Evolutionary conservation across 2,888 invertebrate species (phyloP).

Genomic region (Penaeus monodon): DNA sequence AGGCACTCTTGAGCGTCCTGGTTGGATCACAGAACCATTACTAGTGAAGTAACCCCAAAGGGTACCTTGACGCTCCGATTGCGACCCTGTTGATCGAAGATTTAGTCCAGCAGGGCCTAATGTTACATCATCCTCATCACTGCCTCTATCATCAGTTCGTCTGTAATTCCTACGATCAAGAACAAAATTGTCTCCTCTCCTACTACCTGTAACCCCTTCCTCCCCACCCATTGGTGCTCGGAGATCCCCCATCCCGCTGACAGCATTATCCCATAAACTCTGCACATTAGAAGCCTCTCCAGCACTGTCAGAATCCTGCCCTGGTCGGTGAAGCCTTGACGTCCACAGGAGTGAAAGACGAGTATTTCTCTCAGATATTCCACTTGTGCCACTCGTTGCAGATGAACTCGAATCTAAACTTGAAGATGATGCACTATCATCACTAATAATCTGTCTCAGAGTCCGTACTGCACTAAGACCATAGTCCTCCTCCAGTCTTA

Average conservation of each 20-base stretch:
- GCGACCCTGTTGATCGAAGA: conserved; percentile 16
- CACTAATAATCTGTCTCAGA: conserved; percentile 52
- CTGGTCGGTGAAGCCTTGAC: conserved; percentile 53
- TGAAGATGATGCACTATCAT: conserved; percentile 62
- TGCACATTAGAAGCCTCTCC: conserved; percentile 36
- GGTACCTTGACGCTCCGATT: conserved; percentile 16
- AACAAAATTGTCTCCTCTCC: conserved; percentile 16
- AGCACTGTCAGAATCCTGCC: conserved; percentile 47
- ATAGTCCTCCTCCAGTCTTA: conserved; percentile 24
- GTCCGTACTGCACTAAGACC: conserved; percentile 21
- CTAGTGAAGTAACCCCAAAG: conserved; percentile 14
- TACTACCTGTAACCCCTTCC: conserved; percentile 2
- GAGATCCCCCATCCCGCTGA: conserved; percentile 1
- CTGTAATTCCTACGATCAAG: conserved; percentile 22
- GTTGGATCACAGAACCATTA: conserved; percentile 6
- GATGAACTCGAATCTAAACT: conserved; percentile 56
- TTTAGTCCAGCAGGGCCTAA: background rate
- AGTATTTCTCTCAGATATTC: conserved; percentile 55
- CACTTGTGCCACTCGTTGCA: conserved; percentile 54
- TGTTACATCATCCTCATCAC: conserved; percentile 36
- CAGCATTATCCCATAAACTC: conserved; percentile 18
- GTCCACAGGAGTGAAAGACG: conserved; percentile 58
- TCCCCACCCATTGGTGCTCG: conserved; percentile 24
- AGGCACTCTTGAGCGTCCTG: conserved; percentile 7
- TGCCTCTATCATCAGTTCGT: conserved; percentile 28